Evolutionary conservation across 92 coral and sea anemone genomes (phyloP).

Genomic region (Phenganax marumi): DNA sequence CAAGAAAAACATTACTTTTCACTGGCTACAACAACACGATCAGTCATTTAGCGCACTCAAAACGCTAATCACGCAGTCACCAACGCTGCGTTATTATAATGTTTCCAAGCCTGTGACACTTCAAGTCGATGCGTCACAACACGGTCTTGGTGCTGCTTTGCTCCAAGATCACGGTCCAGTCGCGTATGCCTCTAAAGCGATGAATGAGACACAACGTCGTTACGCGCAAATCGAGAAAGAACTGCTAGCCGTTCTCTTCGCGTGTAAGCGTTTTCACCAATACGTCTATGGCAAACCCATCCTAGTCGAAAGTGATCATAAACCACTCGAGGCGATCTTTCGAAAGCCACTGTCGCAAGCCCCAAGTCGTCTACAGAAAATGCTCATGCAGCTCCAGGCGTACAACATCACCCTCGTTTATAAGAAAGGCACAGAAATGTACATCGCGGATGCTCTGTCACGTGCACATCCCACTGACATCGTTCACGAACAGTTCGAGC

Average conservation of each 20-base stretch:
- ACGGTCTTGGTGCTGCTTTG: conserved; percentile 25
- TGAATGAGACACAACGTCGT: conserved; percentile 11
- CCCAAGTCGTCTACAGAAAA: conserved; percentile 20
- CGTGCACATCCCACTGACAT: conserved; percentile 54
- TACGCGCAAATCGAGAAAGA: conserved; percentile 33
- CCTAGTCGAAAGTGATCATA: conserved; percentile 29
- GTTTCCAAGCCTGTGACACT: conserved; percentile 36
- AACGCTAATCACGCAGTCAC: conserved; percentile 33
- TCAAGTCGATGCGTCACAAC: conserved; percentile 32
- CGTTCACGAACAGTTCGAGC: conserved; percentile 46
- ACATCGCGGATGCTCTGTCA: conserved; percentile 61
- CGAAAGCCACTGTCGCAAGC: conserved; percentile 27
- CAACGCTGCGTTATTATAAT: conserved; percentile 57
- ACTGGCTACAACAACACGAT: conserved; percentile 60
- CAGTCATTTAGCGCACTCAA: conserved; percentile 54
- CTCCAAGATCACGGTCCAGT: conserved; percentile 34
- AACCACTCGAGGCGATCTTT: conserved; percentile 30
- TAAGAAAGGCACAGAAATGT: conserved; percentile 31
- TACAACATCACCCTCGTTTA: conserved; percentile 31
- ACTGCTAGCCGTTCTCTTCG: conserved; percentile 29
- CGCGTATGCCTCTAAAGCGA: conserved; percentile 23
- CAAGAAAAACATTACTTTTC: conserved; percentile 51
- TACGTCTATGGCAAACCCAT: conserved; percentile 12
- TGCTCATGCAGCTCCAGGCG: conserved; percentile 27
- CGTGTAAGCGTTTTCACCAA: conserved; percentile 20